Conservation (phyloP, 2,113 vertebrate genomes). For the Embiotoca jacksoni region DNA sequence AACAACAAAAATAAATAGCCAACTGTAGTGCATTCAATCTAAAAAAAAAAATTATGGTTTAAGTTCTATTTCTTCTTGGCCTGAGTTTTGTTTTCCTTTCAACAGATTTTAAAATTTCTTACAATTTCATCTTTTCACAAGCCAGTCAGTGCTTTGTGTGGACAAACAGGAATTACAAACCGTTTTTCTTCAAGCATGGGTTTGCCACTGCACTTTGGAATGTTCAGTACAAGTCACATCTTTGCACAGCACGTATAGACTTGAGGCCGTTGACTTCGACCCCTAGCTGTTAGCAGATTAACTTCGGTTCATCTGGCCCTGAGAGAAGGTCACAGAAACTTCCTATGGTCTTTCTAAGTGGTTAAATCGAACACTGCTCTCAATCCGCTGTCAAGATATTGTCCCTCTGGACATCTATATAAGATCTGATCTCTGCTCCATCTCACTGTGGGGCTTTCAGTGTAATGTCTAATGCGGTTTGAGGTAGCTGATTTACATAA, state of each 20-base stretch:
- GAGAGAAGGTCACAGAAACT: constrained; percentile 60
- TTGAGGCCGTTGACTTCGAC: constrained; percentile 62
- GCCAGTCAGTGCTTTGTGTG: constrained; percentile 12
- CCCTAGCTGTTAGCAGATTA: constrained; percentile 59
- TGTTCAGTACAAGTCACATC: constrained; percentile 47
- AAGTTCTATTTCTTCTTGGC: too few relatives aligned
- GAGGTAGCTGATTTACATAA: constrained; percentile 14
- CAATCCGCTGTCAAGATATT: constrained; percentile 11
- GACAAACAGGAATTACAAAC: neutral
- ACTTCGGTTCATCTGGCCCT: constrained; percentile 37
- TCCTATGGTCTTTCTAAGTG: constrained; percentile 28
- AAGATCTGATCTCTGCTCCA: constrained; percentile 31
- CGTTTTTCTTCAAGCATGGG: constrained; percentile 14
- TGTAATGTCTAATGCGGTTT: constrained; percentile 39
- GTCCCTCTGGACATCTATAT: constrained; percentile 11
- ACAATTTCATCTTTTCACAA: neutral
- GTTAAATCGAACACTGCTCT: constrained; percentile 38
- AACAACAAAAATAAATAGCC: neutral
- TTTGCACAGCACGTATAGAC: constrained; percentile 56
- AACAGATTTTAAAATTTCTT: neutral
- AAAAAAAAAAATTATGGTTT: too few relatives aligned
- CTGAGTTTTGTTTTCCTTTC: neutral
- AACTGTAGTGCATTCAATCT: too few relatives aligned
- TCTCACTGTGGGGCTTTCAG: constrained; percentile 32
- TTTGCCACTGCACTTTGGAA: constrained; percentile 63